phyloP scores from a whole-genome alignment of 1,140 invertebrate genomes.

The Orchesella cincta region DNA sequence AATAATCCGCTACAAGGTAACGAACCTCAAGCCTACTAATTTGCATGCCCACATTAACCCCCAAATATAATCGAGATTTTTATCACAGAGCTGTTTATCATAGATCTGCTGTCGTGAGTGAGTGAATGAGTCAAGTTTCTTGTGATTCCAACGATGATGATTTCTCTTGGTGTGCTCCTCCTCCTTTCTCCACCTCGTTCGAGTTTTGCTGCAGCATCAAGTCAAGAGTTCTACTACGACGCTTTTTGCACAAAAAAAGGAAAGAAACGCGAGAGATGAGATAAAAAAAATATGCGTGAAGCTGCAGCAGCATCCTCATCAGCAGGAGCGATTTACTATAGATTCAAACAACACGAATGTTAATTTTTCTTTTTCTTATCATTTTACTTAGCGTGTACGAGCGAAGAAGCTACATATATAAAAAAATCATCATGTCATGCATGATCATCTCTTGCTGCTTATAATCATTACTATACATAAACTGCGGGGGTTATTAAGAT shows the following conservation, averaged over 20 bases:
- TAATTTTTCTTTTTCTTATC: neutral
- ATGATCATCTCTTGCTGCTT: no score
- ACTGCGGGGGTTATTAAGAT: no score
- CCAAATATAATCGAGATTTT: neutral
- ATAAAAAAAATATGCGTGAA: neutral
- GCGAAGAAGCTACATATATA: neutral
- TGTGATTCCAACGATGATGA: no score
- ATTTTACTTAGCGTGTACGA: neutral
- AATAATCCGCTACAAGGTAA: slow-evolving; percentile 43
- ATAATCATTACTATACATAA: no score
- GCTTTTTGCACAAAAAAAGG: no score
- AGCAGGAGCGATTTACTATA: neutral
- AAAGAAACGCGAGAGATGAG: no score
- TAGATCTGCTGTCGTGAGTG: slow-evolving; percentile 20
- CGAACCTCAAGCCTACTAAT: neutral
- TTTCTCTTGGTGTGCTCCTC: no score
- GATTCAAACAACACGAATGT: neutral
- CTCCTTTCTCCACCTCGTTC: no score
- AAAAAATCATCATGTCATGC: neutral
- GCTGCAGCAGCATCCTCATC: neutral
- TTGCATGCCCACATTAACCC: slow-evolving; percentile 1
- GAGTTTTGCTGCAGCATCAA: no score
- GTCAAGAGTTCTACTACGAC: no score
- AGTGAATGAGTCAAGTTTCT: neutral
- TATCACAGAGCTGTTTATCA: slow-evolving; percentile 17